A percentile compares a stretch with the other conserved stretches of the same genome.
Conservation (phyloP, 2,113 vertebrate genomes). For the Arenaria interpres region DNA sequence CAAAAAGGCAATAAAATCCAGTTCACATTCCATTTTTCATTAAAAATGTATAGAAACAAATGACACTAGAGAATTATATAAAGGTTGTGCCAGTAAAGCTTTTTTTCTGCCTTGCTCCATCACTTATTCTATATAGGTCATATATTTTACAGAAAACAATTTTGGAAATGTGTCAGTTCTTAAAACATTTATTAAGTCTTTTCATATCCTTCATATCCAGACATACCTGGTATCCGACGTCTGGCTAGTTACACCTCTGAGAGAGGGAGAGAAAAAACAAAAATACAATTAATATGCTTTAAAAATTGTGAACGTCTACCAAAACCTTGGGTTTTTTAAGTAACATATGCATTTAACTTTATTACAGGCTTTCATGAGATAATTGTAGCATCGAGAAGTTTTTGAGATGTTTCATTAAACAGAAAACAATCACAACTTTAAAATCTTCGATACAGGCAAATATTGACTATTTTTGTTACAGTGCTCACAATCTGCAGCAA, state of each 20-base stretch:
- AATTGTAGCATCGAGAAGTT: neutral
- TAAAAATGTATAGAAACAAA: neutral
- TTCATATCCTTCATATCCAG: neutral
- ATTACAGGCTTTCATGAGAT: neutral
- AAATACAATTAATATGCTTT: neutral
- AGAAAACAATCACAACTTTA: neutral
- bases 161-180: neutral
- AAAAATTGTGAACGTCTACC: neutral
- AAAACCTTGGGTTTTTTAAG: neutral
- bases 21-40: neutral
- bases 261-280: neutral
- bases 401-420: neutral
- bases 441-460: neutral
- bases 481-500: neutral
- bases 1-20: neutral
- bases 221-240: neutral
- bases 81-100: neutral
- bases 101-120: neutral
- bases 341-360: neutral
- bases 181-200: neutral
- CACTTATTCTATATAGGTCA: neutral
- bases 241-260: neutral
- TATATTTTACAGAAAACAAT: neutral
- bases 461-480: neutral
- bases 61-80: neutral